Evolutionary conservation across 2,113 vertebrate species (phyloP).

Genomic region (Hydropotes inermis): DNA sequence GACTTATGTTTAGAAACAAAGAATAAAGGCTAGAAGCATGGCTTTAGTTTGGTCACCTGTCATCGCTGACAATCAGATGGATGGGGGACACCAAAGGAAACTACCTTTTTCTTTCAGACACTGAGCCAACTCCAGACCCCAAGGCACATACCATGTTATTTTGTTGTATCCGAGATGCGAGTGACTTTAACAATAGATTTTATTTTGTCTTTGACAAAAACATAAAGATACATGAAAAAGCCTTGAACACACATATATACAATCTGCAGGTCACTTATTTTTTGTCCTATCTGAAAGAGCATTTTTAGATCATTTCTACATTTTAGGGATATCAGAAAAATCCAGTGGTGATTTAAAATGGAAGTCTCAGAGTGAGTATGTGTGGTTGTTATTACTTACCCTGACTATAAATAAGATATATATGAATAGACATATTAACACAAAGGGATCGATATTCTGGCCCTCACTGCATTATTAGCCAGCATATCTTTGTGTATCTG

Average conservation of each 20-base stretch:
- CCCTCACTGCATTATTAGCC: neutral
- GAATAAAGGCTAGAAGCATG: conserved; percentile 41
- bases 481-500: conserved; percentile 21
- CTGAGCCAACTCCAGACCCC: conserved; percentile 67
- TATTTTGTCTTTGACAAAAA: conserved; percentile 42
- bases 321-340: conserved; percentile 45
- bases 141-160: conserved; percentile 68
- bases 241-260: conserved; percentile 4
- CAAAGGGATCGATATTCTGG: neutral
- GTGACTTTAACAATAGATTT: conserved; percentile 57
- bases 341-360: conserved; percentile 34
- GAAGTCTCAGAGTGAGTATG: neutral
- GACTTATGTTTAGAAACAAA: conserved; percentile 32
- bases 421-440: neutral
- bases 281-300: conserved; percentile 45
- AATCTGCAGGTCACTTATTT: neutral
- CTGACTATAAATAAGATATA: neutral
- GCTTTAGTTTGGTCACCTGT: conserved; percentile 67
- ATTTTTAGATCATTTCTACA: conserved; percentile 37
- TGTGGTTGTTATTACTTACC: neutral
- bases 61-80: conserved; percentile 65
- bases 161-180: conserved; percentile 53
- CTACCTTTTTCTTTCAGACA: conserved; percentile 73
- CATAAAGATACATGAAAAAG: neutral
- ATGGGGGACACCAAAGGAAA: conserved; percentile 69